Base-by-base conservation (phyloP, 2,797 vertebrate genomes). In the Mus spretus region DNA sequence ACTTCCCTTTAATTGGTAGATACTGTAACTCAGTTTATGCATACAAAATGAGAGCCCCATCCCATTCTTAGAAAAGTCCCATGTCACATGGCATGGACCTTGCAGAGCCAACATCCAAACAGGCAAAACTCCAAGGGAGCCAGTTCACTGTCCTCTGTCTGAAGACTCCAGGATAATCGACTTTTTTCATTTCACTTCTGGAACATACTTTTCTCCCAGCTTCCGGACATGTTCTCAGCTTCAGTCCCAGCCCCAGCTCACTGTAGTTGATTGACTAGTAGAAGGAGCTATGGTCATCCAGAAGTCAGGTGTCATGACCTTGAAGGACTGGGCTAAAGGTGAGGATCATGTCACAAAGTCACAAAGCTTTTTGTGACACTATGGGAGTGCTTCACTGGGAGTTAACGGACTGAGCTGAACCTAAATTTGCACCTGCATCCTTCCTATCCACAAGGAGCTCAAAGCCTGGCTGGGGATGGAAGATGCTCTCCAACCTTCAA, bases 211-310 rank as follows among this genome's bases (percentile, higher is more conserved):
- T 40, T 6, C 20, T 19, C 9, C 12, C 50, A 34, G 34, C 14
- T 40, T 3, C 14, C 7, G 8, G 63, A 59, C 63, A 98, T 97
- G 98, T 98, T 98, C 98, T 98, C 94, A 98, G 97, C 90, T 98
- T 97, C 17, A 72, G 70, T 3, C 67, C 34, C 95, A 98, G 98
- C 0, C 98, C 97, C 20, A 97, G 98, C 97, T 0, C 1, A 63
- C 98, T 98, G 98, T 98, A 98, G 97, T 98, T 98, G 50, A 98
- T 98, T 0, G 98, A 98, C 97, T 99, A 98, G 95, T 98, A 99
- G 89, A 99, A 97, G 84, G 98, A 98, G 97, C 98, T 99, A 97
- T 99, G 99, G 96, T 97, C 98, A 17, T 97, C 99, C 86, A 98
- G 97, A 97, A 98, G 77, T 40, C 96, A 98, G 31, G 98, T 98